phyloP scores from a whole-genome alignment of 2,113 vertebrate species.

The Dendropsophus ebraccatus region DNA sequence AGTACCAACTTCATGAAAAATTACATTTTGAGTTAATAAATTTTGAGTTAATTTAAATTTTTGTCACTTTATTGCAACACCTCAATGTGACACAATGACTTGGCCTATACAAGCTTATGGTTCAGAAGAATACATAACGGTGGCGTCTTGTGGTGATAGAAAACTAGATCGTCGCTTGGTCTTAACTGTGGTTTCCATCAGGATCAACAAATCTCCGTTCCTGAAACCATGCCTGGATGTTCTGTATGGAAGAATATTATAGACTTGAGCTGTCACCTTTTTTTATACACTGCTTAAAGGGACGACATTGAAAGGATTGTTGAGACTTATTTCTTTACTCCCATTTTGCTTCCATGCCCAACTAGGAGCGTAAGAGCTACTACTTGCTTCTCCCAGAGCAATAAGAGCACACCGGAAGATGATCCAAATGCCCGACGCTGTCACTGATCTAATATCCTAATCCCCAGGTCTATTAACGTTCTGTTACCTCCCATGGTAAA shows the following conservation, averaged over 20 bases:
- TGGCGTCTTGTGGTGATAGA: not conserved
- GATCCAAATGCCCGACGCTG: not conserved
- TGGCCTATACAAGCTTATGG: not conserved
- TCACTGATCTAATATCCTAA: not conserved
- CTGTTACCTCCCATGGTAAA: not conserved
- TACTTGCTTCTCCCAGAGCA: not conserved
- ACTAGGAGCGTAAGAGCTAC: not conserved
- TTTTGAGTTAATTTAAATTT: not conserved
- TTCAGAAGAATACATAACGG: not conserved
- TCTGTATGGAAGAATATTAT: not conserved
- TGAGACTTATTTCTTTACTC: slow-evolving; percentile 6
- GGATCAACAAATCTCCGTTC: not conserved
- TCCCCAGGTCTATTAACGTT: not conserved
- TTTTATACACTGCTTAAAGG: not conserved
- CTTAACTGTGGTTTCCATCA: not conserved
- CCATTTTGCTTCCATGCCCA: not conserved
- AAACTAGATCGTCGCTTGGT: not conserved
- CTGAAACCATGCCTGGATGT: slow-evolving; percentile 14
- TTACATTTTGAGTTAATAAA: no score
- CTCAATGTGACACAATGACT: not conserved
- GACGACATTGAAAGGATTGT: not conserved
- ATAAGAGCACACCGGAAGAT: not conserved
- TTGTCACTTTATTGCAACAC: not conserved
- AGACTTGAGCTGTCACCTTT: not conserved
- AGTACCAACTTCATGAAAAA: not conserved